These are phyloP conservation scores for Balearica regulorum DNA, from an alignment of 2,797 vertebrate species.

Conservation along the genomic window DNA sequence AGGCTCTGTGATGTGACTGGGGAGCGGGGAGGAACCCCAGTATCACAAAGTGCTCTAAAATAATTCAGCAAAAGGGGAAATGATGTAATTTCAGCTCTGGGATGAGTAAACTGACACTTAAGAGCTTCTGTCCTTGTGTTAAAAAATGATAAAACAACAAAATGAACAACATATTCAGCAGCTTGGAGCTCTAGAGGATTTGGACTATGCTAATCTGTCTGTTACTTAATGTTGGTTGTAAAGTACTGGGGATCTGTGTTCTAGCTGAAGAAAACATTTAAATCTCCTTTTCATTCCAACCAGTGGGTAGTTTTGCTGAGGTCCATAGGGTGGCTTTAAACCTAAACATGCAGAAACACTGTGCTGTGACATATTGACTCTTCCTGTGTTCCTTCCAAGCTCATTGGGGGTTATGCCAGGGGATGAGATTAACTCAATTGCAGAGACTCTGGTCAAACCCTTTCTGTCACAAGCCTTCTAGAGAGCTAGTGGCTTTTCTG, in stretches of 20 bases:
- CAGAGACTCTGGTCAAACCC: not conserved
- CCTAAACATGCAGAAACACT: not conserved
- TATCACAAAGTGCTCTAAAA: not conserved
- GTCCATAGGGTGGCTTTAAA: not conserved
- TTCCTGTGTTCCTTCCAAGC: not conserved
- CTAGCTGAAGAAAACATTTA: not conserved
- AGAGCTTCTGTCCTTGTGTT: not conserved
- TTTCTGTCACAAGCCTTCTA: not conserved
- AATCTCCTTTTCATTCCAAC: not conserved
- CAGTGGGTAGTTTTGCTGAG: not conserved
- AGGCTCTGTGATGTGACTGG: not conserved
- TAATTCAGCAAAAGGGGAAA: not conserved
- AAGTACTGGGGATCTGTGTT: not conserved
- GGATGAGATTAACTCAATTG: not conserved
- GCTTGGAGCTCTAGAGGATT: not conserved
- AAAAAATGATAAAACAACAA: not conserved
- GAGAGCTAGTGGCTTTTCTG: not conserved
- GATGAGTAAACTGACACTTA: not conserved
- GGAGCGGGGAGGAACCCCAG: too few species aligned
- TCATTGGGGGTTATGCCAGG: not conserved
- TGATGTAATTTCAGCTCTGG: not conserved
- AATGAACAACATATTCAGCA: not conserved
- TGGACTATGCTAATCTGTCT: not conserved
- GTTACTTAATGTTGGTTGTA: not conserved
- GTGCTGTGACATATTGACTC: not conserved